Evolutionary conservation across 2,888 invertebrate genomes (phyloP), one percentile per base, ranked within the genome.

Genomic region (Drosophila maculinotata): DNA sequence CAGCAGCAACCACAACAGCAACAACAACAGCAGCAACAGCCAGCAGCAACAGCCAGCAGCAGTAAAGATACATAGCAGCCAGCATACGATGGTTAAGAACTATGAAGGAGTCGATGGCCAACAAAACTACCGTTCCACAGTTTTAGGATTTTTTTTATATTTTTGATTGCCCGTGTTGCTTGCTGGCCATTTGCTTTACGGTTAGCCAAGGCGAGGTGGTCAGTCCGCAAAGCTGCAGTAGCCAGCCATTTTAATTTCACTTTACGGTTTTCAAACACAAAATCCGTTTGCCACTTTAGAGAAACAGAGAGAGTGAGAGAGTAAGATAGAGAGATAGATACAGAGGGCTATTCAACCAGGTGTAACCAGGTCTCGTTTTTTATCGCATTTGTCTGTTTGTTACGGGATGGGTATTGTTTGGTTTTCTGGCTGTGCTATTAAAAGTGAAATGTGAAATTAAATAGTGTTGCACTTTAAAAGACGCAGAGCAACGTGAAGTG

Each of bases 261-360:
- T 83, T 85, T 87, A 87, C 88, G 87, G 83, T 85, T 83, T 71
- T 71, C 81, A 84, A 81, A 77, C 87, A 84, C 85, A 67, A 77
- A 81, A 87, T 87, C 84, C 84, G 66, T 86, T 80, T 86, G 67
- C 83, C 83, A 86, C 83, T 60, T 15, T 23, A 48, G 17, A 23
- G 7, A 45, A 23, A 10, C 25, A 28, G n/a, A 15, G 6, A 49
- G 9, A 8, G n/a, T 7, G 7, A 6, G 12, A 7, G 10, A 20
- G 23, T 8, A n/a, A 10, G n/a, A 36, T 14, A 15, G 14, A 35
- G 25, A 7, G 10, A 14, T 9, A 9, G 14, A 12, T 1, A 3
- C 14, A 23, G 15, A 38, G 15, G 14, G 9, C 36, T 39, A 41
- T 12, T 7, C 44, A 57, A 45, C 25, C 71, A 79, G 76, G 86